These are phyloP conservation scores for Upupa epops DNA, from an alignment of 2,113 vertebrate species.

Conservation along the genomic window DNA sequence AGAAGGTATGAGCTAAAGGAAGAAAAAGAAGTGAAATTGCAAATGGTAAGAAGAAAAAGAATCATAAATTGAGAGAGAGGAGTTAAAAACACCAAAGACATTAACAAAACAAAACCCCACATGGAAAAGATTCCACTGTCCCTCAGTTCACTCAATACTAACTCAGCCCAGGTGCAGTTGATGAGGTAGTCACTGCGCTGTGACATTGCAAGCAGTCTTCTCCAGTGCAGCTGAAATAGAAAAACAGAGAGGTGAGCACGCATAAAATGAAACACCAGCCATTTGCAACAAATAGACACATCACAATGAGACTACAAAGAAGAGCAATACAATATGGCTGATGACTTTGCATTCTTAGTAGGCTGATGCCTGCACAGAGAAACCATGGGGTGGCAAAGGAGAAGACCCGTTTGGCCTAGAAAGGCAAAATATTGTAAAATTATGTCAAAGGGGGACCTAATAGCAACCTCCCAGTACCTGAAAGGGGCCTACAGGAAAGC, in stretches of 20 bases:
- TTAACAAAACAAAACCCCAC: not conserved
- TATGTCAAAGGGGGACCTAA: not conserved
- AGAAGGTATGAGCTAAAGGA: not conserved
- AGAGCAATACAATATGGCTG: not conserved
- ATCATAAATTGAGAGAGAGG: not conserved
- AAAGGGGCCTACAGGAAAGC: too few species aligned
- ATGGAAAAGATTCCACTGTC: not conserved
- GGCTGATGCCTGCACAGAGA: not conserved
- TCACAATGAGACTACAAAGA: not conserved
- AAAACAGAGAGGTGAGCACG: not conserved
- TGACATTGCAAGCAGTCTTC: slow-evolving; percentile 39
- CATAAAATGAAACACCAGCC: not conserved
- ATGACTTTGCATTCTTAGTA: not conserved
- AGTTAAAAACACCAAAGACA: not conserved
- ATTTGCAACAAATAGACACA: not conserved
- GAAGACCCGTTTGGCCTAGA: not conserved
- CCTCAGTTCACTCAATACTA: not conserved
- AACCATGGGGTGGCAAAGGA: not conserved
- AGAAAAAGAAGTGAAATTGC: not conserved
- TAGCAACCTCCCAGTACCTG: too few species aligned
- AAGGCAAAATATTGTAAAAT: not conserved
- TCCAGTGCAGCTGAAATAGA: slow-evolving; percentile 37
- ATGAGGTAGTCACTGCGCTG: not conserved
- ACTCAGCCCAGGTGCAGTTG: not conserved
- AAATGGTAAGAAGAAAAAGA: not conserved